Evolutionary conservation across 1,140 invertebrate genomes (phyloP), one percentile per base, ranked within the genome.

Genomic region (Thaumatotibia leucotreta): DNA sequence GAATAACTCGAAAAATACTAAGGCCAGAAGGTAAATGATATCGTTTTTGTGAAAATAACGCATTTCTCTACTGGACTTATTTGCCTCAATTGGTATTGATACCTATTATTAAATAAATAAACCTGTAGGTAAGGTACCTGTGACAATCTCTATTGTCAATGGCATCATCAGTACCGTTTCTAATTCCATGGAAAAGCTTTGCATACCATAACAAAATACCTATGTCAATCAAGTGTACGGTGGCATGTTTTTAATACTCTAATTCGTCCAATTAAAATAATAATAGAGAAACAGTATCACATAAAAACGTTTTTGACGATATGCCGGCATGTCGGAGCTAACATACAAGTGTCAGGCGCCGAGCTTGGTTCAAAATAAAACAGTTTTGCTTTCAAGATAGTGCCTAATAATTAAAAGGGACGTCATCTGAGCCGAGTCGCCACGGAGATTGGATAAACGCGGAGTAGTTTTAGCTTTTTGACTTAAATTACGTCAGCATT

Each of bases 361-460:
- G 52, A 58, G 52, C 11, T 27, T 27, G 23, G 23, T 58, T 8
- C 4, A 58, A 58, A 58, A 58, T 58, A 58, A 58, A 58, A 58
- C 52, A 58, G 52, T 58, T 58, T 58, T 58, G 52, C 52, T 58
- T 29, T 58, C 52, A 27, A 58, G 52, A 58, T 58, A 58, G 52
- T 58, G 52, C 24, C 52, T 31, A 58, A 58, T 58, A 58, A 58
- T 58, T 58, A 58, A 58, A 58, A 58, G 52, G 52, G 52, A 58
- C 23, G 52, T 31, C 52, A 58, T 58, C 52, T 58, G n/a, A 58
- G 23, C 14, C 24, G 52, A 58, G 52, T 5, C 14, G 24, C 24
- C n/a, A 58, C 14, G 52, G 23, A 27, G 11, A 9, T 14, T 11
- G 14, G 27, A 58, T 29, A 31, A 14, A n/a, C 9, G n/a, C n/a